Evolutionary conservation across 2,113 vertebrate species (phyloP), one percentile per base, ranked within the genome.

Genomic region (Sciurus niger): DNA sequence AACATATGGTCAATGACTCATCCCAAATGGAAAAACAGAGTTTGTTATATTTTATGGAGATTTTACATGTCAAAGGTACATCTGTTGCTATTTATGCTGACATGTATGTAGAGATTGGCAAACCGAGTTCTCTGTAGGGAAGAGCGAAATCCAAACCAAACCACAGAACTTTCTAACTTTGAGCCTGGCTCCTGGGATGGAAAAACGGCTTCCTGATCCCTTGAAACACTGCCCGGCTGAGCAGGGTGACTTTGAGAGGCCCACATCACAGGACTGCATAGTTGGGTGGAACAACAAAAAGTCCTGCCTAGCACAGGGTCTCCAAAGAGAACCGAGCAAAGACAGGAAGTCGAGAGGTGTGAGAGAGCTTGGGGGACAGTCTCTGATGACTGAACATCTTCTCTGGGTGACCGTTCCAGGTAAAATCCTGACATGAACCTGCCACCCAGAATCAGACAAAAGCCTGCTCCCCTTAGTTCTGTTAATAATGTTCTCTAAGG

Each of bases 21-120:
- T 99, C 98, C 98, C 98, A 97, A 98, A 98, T 98, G 98, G 99
- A 98, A 99, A 99, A 98, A 96, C 98, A 98, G 98, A 0, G 97
- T 98, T 98, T 97, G 98, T 98, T 98, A 97, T 98, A 98, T 98
- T 99, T 98, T 98, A 98, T 98, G 98, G 98, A 98, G 98, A 98
- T 98, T 98, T 98, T 98, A 98, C 98, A 98, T 98, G 98, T 98
- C 95, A 97, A 98, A 99, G 98, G 98, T 99, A 98, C 99, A 99
- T 98, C 99, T 99, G 99, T 98, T 99, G 98, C 99, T 98, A 98
- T 99, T 99, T 99, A 99, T 97, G 98, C 98, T 98, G 98, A 99
- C 99, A 99, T 98, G 98, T 99, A 99, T 98, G 98, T 99, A 98
- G 99, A 98, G 98, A 98, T 98, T 99, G 99, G 98, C 98, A 99